Percentiles rank a stretch among this genome's conserved stretches.
These are phyloP conservation scores for Babyrousa celebensis DNA, from an alignment of 2,797 vertebrate genomes.

Conservation along the genomic window DNA sequence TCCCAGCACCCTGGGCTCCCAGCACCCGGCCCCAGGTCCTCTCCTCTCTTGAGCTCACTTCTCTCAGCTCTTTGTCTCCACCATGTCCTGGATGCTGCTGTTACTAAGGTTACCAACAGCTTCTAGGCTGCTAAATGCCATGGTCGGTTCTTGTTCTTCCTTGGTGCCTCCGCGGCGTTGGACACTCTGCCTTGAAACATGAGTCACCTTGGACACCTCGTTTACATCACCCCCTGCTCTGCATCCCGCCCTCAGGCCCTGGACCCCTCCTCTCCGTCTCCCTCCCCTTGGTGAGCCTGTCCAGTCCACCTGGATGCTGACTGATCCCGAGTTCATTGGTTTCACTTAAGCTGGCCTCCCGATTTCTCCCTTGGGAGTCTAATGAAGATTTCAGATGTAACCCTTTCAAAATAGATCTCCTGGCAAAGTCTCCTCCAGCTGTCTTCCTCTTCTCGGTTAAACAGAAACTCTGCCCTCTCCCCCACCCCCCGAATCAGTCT, in stretches of 20 bases:
- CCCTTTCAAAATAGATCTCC: neutral
- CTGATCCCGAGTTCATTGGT: neutral
- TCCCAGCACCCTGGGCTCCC: neutral
- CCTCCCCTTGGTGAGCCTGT: neutral
- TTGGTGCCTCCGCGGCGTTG: rapidly evolving
- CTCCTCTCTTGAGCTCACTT: neutral
- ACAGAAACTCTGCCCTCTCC: rapidly evolving
- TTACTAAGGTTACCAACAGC: neutral
- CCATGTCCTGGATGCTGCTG: neutral
- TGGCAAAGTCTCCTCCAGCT: neutral
- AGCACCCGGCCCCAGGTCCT: neutral
- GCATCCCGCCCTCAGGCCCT: rapidly evolving
- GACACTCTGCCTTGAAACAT: neutral
- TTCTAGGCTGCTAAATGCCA: neutral
- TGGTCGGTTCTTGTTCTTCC: rapidly evolving
- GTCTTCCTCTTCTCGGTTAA: rapidly evolving
- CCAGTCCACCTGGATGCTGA: neutral
- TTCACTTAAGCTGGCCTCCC: neutral
- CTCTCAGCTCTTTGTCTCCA: neutral
- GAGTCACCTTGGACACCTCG: neutral
- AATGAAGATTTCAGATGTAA: neutral
- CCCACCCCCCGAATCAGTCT: neutral
- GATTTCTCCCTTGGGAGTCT: neutral
- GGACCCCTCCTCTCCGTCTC: too few species aligned
- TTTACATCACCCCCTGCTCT: rapidly evolving